A percentile compares a stretch with the other conserved stretches of the same genome.
These are phyloP conservation scores for Cetoscarus ocellatus DNA, from an alignment of 2,797 vertebrate genomes.

Conservation along the genomic window DNA sequence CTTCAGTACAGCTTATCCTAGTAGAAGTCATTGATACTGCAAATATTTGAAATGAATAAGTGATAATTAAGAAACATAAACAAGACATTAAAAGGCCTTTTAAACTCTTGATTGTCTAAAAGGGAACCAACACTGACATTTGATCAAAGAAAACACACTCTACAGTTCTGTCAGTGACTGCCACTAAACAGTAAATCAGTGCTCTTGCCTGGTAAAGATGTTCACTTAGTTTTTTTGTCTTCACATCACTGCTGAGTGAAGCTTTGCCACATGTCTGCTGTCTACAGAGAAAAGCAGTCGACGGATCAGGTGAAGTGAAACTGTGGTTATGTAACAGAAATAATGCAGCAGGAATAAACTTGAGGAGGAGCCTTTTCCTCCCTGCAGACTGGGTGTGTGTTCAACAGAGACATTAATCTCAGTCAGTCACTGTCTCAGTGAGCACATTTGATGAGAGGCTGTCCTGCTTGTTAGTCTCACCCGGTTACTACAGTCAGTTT, in stretches of 20 bases:
- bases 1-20: background rate
- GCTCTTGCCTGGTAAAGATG: background rate
- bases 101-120: no score
- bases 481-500: slow-evolving; percentile 21
- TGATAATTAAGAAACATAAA: no score
- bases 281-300: slow-evolving; percentile 31
- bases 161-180: background rate
- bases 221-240: slow-evolving; percentile 10
- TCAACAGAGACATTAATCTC: slow-evolving; percentile 40
- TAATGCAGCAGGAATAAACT: slow-evolving; percentile 24
- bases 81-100: no score
- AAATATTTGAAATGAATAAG: background rate
- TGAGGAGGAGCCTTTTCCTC: slow-evolving; percentile 9
- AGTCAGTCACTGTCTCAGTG: slow-evolving; percentile 37
- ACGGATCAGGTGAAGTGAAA: slow-evolving; percentile 49
- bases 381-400: slow-evolving; percentile 22
- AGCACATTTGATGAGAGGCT: slow-evolving; percentile 16
- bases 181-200: background rate
- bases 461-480: slow-evolving; percentile 33
- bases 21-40: background rate
- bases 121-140: no score
- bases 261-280: slow-evolving; percentile 4
- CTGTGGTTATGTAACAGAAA: slow-evolving; percentile 40
- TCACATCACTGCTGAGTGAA: slow-evolving; percentile 12
- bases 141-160: background rate